Base-by-base conservation (phyloP, 2,888 invertebrate species). In the Cryptocephalus moraei region DNA sequence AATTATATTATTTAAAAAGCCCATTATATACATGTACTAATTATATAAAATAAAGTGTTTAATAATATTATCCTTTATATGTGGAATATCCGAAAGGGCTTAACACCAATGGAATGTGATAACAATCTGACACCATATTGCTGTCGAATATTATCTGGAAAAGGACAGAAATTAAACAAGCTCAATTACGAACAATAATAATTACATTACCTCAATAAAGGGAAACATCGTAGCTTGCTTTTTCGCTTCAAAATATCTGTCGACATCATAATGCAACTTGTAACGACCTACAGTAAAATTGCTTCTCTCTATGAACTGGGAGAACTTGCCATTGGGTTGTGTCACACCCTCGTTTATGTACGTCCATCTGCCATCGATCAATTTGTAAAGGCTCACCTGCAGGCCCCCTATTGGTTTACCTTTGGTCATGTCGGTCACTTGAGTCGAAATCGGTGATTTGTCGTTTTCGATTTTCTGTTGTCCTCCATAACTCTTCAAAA, bases 31-130 rank as follows among this genome's bases (percentile, higher is more conserved):
- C 22, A 22, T 6, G 6, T 22, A 22, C 22, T 22, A 22, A 22
- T 4, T 22, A 6, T 22, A 22, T 22, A 22, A 22, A 22, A 22
- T 22, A 22, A 22, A 2, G 22, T 22, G 6, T 22, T 22, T 22
- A 22, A 22, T 6, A 22, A 22, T 22, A 22, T 42, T 32, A 75
- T 46, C 86, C 87, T 58, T 84, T 75, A 64, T 88, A 88, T 0
- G 87, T 88, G 1, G 85, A 79, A 61, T 86, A 89, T 12, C 87
- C 84, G 67, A 76, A 87, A 0, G 87, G 86, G 58, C 80, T 85
- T 14, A 89, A 68, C 14, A 89, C 71, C 41, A 89, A 67, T 0
- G 88, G 87, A 48, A 89, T 81, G 68, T 89, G 86, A 67, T 86
- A 85, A 60, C 84, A 81, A 46, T 81, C 75, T 4, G 70, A 73